Evolutionary conservation across 2,797 vertebrate species (phyloP).

Genomic region (Argya squamiceps): DNA sequence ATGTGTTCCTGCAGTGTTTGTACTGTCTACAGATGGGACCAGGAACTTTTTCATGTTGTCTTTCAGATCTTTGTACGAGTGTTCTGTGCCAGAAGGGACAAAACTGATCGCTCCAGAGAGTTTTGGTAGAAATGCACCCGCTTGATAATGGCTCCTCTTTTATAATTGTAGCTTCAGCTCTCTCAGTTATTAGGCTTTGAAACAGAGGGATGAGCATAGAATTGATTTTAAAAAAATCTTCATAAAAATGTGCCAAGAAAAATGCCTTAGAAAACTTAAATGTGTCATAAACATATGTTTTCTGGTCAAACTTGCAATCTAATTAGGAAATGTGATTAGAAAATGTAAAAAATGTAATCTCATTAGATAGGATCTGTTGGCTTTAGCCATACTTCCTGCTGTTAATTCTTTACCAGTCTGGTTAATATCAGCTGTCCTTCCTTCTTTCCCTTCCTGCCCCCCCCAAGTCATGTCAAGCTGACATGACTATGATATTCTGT

Average conservation of each 20-base stretch:
- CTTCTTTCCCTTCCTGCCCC: neutral
- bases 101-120: neutral
- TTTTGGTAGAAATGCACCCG: neutral
- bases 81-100: neutral
- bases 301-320: neutral
- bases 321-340: constrained; percentile 46
- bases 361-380: constrained; percentile 29
- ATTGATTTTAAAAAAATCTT: neutral
- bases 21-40: neutral
- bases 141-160: neutral
- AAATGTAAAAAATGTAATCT: constrained; percentile 44
- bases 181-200: neutral
- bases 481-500: neutral
- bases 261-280: neutral
- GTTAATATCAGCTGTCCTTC: constrained; percentile 22
- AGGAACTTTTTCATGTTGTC: neutral
- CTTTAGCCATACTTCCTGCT: constrained; percentile 23
- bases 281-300: constrained; percentile 12
- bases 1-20: neutral
- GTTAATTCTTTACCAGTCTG: constrained; percentile 40
- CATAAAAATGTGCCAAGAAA: neutral
- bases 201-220: neutral
- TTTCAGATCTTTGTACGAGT: neutral
- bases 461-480: neutral
- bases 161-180: neutral